Percentiles rank a stretch among this genome's conserved stretches.
Evolutionary conservation across 2,888 invertebrate species (phyloP).

Genomic region (Notocelia uddmanniana): DNA sequence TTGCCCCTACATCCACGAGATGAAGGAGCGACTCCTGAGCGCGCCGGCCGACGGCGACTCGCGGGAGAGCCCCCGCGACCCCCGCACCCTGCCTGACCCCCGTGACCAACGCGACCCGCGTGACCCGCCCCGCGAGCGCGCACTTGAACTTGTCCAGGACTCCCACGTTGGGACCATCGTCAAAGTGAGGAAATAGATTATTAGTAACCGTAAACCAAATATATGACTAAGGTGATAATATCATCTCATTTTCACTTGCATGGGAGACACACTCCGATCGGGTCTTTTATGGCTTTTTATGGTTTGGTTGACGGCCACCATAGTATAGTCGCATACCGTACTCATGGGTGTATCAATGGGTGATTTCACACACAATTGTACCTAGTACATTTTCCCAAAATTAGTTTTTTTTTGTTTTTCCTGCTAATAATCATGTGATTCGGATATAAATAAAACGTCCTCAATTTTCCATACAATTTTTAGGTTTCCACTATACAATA

Average conservation of each 20-base stretch:
- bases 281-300: background rate
- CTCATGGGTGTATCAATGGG: no score
- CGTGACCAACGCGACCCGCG: conserved; percentile 46
- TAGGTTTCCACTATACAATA: no score
- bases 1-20: conserved; percentile 97
- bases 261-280: no score
- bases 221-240: background rate
- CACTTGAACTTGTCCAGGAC: conserved; percentile 72
- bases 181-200: conserved; percentile 88
- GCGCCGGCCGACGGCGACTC: conserved; percentile 88
- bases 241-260: background rate
- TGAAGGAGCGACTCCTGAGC: conserved; percentile 95
- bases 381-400: no score
- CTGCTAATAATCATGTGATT: no score
- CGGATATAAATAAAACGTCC: no score
- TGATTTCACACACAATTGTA: no score
- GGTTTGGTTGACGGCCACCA: no score
- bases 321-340: no score
- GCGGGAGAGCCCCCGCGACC: conserved; percentile 71
- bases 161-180: conserved; percentile 95
- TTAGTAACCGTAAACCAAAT: background rate
- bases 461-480: no score
- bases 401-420: no score
- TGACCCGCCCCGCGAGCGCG: conserved; percentile 65
- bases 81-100: conserved; percentile 65